Conservation (phyloP, 1,140 invertebrate genomes). For the Vollenhovia emeryi region DNA sequence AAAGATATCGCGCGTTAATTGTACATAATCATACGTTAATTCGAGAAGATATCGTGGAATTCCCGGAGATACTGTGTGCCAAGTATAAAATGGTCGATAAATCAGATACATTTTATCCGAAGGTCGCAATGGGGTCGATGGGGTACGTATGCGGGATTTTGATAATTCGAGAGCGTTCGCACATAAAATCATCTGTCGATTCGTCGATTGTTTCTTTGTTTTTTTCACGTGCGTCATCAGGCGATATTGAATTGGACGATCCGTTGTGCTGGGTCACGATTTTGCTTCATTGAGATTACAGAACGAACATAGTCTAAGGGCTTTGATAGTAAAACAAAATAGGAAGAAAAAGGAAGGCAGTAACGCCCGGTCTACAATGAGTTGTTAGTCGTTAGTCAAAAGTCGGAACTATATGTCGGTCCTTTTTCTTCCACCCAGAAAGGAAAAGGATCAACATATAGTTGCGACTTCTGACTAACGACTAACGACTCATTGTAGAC, state of each 20-base stretch:
- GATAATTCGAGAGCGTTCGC: constrained; percentile 67
- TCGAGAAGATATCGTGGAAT: neutral
- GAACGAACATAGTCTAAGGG: too few species aligned
- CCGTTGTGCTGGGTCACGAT: neutral
- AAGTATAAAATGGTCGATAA: constrained; percentile 51
- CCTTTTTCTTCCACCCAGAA: too few species aligned
- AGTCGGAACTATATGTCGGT: too few species aligned
- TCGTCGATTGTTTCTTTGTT: neutral
- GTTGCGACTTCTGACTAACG: too few species aligned
- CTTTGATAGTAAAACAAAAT: too few species aligned
- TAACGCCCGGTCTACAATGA: too few species aligned
- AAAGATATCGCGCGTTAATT: neutral
- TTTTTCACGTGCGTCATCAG: neutral
- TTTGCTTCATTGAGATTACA: neutral
- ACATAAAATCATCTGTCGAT: neutral
- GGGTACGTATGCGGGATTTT: constrained; percentile 61
- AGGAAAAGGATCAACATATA: too few species aligned
- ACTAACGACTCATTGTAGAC: too few species aligned
- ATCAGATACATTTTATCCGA: constrained; percentile 57
- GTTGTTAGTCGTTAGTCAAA: too few species aligned
- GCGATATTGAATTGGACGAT: neutral
- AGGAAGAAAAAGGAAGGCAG: too few species aligned
- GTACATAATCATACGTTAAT: neutral
- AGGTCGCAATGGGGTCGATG: constrained; percentile 70
- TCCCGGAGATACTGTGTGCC: neutral